Percentiles rank a stretch among this genome's conserved stretches.
Conservation (phyloP, 2,113 vertebrate genomes). For the Dinomys branickii region DNA sequence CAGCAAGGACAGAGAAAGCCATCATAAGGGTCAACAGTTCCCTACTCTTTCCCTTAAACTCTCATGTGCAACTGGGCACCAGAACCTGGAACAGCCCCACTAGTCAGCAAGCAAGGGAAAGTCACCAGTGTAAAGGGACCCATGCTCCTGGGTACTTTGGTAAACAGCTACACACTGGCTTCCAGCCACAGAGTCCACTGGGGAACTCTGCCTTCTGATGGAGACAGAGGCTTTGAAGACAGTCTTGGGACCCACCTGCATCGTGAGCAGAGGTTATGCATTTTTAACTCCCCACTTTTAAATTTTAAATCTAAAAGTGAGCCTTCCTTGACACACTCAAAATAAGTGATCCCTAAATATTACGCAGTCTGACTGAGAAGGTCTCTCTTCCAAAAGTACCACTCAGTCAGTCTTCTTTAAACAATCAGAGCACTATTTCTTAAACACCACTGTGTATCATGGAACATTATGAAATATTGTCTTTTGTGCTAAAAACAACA, state of each 20-base stretch:
- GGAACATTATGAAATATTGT: neutral
- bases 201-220: slow-evolving; percentile 54
- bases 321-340: neutral
- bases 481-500: neutral
- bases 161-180: slow-evolving; percentile 75
- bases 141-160: slow-evolving; percentile 70
- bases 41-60: neutral
- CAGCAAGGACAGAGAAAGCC: neutral
- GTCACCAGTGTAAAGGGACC: neutral
- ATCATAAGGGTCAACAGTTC: neutral
- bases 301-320: neutral
- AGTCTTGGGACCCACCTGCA: slow-evolving; percentile 73
- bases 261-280: neutral
- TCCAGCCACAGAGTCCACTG: slow-evolving; percentile 50
- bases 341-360: neutral
- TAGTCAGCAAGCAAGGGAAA: neutral
- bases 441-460: neutral
- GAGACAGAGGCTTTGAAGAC: slow-evolving; percentile 73
- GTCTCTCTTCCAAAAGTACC: neutral
- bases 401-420: neutral
- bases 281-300: neutral
- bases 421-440: neutral
- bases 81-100: neutral
- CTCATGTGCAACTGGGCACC: neutral
- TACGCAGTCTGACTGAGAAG: neutral